Percentiles rank a stretch among this genome's conserved stretches.
phyloP scores from a whole-genome alignment of 2,113 vertebrate species.

The Burhinus oedicnemus region DNA sequence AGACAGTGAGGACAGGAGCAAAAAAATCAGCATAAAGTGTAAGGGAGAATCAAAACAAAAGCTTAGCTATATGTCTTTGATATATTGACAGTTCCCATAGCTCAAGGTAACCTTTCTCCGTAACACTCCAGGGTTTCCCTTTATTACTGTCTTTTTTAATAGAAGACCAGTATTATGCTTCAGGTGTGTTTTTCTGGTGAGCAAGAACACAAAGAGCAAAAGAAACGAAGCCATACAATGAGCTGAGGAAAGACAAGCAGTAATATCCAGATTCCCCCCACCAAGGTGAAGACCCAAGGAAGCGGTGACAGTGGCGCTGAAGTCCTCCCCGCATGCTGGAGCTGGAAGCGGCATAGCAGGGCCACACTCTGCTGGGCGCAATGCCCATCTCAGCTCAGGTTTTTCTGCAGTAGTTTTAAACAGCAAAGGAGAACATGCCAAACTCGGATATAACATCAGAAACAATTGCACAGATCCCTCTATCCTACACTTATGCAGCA shows the following conservation, averaged over 20 bases:
- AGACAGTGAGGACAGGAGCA: neutral
- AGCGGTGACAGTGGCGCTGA: neutral
- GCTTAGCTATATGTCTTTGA: slow-evolving; percentile 4
- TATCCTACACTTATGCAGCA: neutral
- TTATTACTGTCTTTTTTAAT: slow-evolving; percentile 32
- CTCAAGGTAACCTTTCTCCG: slow-evolving; percentile 47
- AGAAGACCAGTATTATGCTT: neutral
- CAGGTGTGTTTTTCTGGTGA: neutral
- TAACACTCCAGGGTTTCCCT: slow-evolving; percentile 5
- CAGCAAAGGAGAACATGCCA: neutral
- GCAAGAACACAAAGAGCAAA: neutral
- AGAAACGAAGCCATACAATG: neutral
- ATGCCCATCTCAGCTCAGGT: neutral
- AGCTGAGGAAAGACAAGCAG: neutral
- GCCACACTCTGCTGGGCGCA: accelerated
- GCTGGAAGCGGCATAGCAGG: neutral
- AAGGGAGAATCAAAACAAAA: slow-evolving; percentile 13
- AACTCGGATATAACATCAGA: neutral
- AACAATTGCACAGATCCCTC: neutral
- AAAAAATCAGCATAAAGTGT: neutral
- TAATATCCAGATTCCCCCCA: neutral
- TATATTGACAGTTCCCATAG: slow-evolving; percentile 39
- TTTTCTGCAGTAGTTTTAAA: neutral
- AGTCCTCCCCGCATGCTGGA: neutral
- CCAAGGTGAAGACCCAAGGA: neutral